phyloP scores from a whole-genome alignment of 1,140 invertebrate genomes.

The Micrasema minimum region DNA sequence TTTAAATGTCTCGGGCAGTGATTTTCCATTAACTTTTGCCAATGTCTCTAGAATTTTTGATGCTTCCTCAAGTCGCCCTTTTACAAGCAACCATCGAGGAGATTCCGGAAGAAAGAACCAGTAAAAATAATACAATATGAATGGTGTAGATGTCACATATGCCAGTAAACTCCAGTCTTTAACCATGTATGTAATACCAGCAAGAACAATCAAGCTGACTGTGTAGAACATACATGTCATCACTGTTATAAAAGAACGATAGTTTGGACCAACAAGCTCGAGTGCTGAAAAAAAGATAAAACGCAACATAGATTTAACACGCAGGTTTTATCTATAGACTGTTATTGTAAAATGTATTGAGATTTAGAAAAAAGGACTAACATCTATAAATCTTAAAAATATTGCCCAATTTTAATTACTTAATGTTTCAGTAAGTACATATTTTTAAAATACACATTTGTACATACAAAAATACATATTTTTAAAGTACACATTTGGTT shows the following conservation, averaged over 20 bases:
- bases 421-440: no score
- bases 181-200: constrained; percentile 84
- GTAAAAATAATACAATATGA: constrained; percentile 85
- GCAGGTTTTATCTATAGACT: no score
- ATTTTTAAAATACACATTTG: no score
- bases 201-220: constrained; percentile 82
- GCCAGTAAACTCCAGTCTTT: constrained; percentile 84
- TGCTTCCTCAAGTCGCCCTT: constrained; percentile 82
- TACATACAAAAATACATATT: no score
- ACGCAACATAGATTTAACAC: no score
- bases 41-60: constrained; percentile 79
- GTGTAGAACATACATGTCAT: constrained; percentile 92
- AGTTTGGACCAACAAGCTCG: constrained; percentile 89
- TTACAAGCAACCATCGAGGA: constrained; percentile 84
- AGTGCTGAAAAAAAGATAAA: constrained; percentile 75
- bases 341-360: constrained; percentile 38
- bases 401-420: no score
- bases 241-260: constrained; percentile 89
- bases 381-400: no score
- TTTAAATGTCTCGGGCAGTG: constrained; percentile 78
- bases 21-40: constrained; percentile 80
- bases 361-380: constrained; percentile 1
- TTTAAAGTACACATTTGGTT: no score
- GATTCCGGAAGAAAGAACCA: constrained; percentile 89
- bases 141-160: constrained; percentile 83